Conservation (phyloP, 92 coral and sea anemone genomes). For the Nematostella vectensis region DNA sequence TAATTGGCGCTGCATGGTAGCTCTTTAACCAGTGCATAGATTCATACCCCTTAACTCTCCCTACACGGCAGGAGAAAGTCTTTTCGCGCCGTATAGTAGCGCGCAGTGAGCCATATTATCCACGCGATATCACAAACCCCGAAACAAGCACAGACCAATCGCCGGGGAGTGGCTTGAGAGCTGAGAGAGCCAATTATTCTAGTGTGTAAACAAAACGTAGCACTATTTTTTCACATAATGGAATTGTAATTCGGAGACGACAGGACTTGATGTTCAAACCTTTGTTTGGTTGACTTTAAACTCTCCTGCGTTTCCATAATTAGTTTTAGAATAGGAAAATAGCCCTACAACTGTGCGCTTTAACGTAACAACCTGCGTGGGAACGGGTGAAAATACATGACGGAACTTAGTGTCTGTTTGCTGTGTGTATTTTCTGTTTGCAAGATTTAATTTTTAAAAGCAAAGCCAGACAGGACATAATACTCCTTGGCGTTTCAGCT, state of each 20-base stretch:
- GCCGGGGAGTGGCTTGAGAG: slow-evolving; percentile 28
- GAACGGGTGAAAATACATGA: not conserved
- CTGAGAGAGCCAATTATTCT: slow-evolving; percentile 57
- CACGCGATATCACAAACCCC: too few relatives aligned
- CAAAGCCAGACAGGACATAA: slow-evolving; percentile 13
- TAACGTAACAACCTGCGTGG: not conserved
- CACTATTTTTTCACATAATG: slow-evolving; percentile 63
- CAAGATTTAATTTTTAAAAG: slow-evolving; percentile 83
- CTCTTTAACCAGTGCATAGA: slow-evolving; percentile 13
- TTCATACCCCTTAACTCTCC: slow-evolving; percentile 25
- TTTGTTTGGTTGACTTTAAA: slow-evolving; percentile 51
- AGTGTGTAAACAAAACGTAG: slow-evolving; percentile 79
- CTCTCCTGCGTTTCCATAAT: slow-evolving; percentile 37
- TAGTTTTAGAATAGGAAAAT: slow-evolving; percentile 29
- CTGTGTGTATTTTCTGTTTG: slow-evolving; percentile 71
- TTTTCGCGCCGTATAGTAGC: too few relatives aligned
- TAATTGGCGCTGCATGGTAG: slow-evolving; percentile 39
- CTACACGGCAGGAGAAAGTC: too few relatives aligned
- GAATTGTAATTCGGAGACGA: slow-evolving; percentile 67
- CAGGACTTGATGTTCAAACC: slow-evolving; percentile 52
- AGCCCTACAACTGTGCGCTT: not conserved
- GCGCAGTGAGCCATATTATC: too few relatives aligned
- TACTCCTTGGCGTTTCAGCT: slow-evolving; percentile 46
- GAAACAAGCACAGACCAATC: too few relatives aligned
- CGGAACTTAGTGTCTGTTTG: slow-evolving; percentile 33